A percentile compares a stretch with the other conserved stretches of the same genome.
Evolutionary conservation across 2,888 invertebrate genomes (phyloP).

Genomic region (Amphipyra berbera): DNA sequence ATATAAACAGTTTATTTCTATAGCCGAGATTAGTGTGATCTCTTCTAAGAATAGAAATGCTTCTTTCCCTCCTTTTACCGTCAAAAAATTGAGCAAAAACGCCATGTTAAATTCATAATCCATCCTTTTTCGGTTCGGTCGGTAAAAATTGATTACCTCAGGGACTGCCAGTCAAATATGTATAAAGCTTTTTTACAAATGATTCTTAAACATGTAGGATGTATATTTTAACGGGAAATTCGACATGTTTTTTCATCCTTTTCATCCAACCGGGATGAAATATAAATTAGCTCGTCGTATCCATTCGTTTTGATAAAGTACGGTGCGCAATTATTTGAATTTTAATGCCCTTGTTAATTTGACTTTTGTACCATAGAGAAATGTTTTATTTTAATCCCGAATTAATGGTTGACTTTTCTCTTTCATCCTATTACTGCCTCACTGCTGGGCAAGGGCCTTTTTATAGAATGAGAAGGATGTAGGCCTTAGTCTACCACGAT

Average conservation of each 20-base stretch:
- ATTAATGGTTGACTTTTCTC: slow-evolving; percentile 14
- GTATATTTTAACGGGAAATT: slow-evolving; percentile 37
- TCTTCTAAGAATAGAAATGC: too few relatives aligned
- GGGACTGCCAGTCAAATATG: slow-evolving; percentile 41
- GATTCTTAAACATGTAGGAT: slow-evolving; percentile 43
- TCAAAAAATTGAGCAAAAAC: not conserved
- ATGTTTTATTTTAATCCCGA: slow-evolving; percentile 25
- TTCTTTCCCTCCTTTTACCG: too few relatives aligned
- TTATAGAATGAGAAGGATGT: too few relatives aligned
- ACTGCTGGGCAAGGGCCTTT: too few relatives aligned
- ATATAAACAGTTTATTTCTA: too few relatives aligned
- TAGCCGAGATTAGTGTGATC: too few relatives aligned
- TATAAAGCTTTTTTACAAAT: slow-evolving; percentile 40
- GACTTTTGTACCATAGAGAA: slow-evolving; percentile 30
- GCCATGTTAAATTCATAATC: slow-evolving; percentile 9
- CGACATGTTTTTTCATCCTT: slow-evolving; percentile 26
- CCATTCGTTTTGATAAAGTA: slow-evolving; percentile 54
- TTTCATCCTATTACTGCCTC: not conserved
- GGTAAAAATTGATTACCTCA: slow-evolving; percentile 44
- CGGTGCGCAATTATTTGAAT: slow-evolving; percentile 47
- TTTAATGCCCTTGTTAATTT: slow-evolving; percentile 51
- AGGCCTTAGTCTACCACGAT: too few relatives aligned
- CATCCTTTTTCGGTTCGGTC: slow-evolving; percentile 9
- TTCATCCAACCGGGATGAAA: slow-evolving; percentile 42
- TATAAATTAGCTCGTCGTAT: slow-evolving; percentile 51